Conservation (phyloP, 2,797 vertebrate species). For the Microctenopoma steveboyesi region DNA sequence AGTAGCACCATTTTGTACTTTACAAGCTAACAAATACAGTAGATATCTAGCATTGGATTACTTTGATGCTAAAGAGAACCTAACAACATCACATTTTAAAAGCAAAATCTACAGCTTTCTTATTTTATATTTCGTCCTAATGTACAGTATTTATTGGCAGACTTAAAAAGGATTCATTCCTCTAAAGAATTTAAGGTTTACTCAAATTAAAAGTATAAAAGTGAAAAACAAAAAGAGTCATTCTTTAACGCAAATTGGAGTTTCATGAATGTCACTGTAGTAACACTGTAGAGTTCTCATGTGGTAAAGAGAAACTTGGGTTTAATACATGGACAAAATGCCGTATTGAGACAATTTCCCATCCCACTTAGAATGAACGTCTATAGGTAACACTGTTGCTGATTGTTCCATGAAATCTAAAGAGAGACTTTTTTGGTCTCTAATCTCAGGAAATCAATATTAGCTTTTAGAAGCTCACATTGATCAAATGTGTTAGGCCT, state of each 20-base stretch:
- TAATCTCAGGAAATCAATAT: constrained; percentile 27
- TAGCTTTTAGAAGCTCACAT: constrained; percentile 17
- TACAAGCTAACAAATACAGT: no score
- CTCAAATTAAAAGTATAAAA: no score
- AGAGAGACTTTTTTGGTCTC: constrained; percentile 29
- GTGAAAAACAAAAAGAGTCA: background rate
- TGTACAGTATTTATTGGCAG: background rate
- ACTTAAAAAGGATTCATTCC: background rate
- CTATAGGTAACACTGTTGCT: background rate
- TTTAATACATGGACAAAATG: no score
- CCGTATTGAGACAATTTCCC: no score
- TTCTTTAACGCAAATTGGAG: constrained; percentile 5
- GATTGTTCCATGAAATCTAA: constrained; percentile 1
- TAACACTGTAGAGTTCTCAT: background rate
- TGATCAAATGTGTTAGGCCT: constrained; percentile 26
- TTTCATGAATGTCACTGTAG: background rate
- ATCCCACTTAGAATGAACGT: background rate
- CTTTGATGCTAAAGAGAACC: background rate
- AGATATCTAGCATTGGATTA: background rate
- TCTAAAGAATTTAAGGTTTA: background rate
- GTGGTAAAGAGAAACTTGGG: constrained; percentile 2
- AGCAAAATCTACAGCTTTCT: background rate
- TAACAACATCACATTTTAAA: background rate
- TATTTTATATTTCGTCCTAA: background rate
- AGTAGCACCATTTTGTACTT: background rate